These are phyloP conservation scores for Diplosoma virens DNA, from an alignment of 23 tunicate species.

Conservation along the genomic window DNA sequence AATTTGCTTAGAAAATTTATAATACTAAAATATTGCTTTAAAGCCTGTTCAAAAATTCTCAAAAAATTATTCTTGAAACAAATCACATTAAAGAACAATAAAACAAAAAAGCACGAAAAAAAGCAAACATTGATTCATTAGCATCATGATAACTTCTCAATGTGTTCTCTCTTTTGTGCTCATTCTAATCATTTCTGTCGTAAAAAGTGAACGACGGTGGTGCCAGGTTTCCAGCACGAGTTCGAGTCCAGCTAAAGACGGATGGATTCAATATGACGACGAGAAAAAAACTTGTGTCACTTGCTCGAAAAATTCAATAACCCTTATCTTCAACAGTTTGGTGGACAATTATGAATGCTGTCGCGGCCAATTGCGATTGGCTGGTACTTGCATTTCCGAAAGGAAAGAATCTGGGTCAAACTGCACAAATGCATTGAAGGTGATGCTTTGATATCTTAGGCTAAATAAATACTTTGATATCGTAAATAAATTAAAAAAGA, in stretches of 20 bases:
- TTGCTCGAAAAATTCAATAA: slow-evolving; percentile 26
- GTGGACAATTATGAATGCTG: slow-evolving; percentile 52
- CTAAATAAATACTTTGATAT: too few species aligned
- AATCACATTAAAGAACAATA: too few species aligned
- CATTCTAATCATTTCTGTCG: not conserved
- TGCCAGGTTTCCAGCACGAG: not conserved
- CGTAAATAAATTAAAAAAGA: too few species aligned
- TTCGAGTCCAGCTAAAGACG: not conserved
- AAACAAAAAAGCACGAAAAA: too few species aligned
- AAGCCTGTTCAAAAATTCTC: too few species aligned
- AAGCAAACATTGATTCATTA: too few species aligned
- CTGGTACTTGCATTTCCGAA: slow-evolving; percentile 26
- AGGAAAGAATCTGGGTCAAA: not conserved
- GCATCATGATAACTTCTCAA: too few species aligned
- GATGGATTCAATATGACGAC: slow-evolving; percentile 56
- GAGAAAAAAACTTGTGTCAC: slow-evolving; percentile 27
- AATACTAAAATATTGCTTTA: too few species aligned
- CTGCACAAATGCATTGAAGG: slow-evolving; percentile 39
- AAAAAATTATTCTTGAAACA: not conserved
- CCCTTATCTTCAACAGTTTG: slow-evolving; percentile 1
- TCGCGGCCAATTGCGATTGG: slow-evolving; percentile 14
- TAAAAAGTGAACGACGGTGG: not conserved
- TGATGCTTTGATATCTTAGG: too few species aligned
- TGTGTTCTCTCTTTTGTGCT: too few species aligned
- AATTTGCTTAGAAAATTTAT: too few species aligned